These are phyloP conservation scores for Drosophila quinaria DNA, from an alignment of 2,888 invertebrate species.

Conservation along the genomic window DNA sequence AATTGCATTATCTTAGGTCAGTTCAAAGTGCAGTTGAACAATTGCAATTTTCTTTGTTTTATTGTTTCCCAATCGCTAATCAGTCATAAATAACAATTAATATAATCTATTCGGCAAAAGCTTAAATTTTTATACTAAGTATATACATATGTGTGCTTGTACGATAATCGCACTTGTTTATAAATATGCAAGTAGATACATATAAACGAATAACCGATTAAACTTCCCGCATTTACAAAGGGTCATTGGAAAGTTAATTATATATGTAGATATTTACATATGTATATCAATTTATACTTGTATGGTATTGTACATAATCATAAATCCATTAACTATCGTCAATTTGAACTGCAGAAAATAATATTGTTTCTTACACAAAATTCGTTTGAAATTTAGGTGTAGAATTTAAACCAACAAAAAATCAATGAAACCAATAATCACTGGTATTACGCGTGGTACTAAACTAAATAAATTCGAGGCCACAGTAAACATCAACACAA, in stretches of 20 bases:
- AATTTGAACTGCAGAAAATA: no score
- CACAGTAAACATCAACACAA: background rate
- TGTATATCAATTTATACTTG: no score
- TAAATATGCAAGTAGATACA: background rate
- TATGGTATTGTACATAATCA: background rate
- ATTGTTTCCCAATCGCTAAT: slow-evolving; percentile 34
- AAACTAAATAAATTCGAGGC: slow-evolving; percentile 6
- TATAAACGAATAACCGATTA: slow-evolving; percentile 22
- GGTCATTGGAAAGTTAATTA: background rate
- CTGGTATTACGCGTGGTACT: background rate
- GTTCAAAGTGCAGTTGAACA: slow-evolving; percentile 2
- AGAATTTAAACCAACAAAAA: no score
- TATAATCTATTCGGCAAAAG: slow-evolving; percentile 23
- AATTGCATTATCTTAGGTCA: background rate
- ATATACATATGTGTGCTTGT: background rate
- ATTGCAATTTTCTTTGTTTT: slow-evolving; percentile 9
- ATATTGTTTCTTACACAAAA: no score
- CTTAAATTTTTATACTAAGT: slow-evolving; percentile 7
- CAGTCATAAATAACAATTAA: slow-evolving; percentile 23
- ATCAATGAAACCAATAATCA: background rate
- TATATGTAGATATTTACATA: slow-evolving; percentile 1
- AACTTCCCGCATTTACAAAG: slow-evolving; percentile 1
- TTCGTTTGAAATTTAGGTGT: no score
- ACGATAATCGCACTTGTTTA: slow-evolving; percentile 35
- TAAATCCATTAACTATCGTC: background rate